phyloP scores from a whole-genome alignment of 2,888 invertebrate genomes.

The Exocentrus adspersus region DNA sequence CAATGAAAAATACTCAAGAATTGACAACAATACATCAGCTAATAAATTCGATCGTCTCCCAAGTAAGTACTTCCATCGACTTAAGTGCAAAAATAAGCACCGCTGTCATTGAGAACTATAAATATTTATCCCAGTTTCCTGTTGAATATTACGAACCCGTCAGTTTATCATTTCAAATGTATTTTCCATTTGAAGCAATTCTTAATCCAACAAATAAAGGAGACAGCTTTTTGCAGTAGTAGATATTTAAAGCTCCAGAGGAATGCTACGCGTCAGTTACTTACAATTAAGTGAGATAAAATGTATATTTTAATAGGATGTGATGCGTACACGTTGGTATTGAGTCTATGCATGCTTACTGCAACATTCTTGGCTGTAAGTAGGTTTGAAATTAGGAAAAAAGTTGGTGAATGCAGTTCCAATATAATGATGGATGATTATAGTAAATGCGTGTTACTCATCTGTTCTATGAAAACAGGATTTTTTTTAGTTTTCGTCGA shows the following conservation, averaged over 20 bases:
- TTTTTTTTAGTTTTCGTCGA: no score
- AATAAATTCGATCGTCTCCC: neutral
- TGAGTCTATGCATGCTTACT: neutral
- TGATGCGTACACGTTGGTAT: neutral
- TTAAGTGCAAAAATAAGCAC: neutral
- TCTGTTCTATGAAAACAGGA: no score
- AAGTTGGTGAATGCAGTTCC: neutral
- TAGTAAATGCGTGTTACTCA: no score
- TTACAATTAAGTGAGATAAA: constrained; percentile 6
- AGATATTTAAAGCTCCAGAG: neutral
- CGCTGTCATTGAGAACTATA: neutral
- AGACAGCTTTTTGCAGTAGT: neutral
- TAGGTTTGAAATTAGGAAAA: neutral
- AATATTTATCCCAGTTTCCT: neutral
- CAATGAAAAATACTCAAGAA: neutral
- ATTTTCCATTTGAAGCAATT: neutral
- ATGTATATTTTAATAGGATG: constrained; percentile 11
- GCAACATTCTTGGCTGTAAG: neutral
- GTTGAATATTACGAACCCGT: neutral
- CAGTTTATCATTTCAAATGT: neutral
- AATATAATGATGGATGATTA: no score
- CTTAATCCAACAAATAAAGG: neutral
- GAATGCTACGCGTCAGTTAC: neutral
- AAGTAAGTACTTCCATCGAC: neutral
- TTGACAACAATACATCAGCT: neutral